Conservation (phyloP, 2,888 invertebrate genomes). For the Scotopteryx bipunctaria region DNA sequence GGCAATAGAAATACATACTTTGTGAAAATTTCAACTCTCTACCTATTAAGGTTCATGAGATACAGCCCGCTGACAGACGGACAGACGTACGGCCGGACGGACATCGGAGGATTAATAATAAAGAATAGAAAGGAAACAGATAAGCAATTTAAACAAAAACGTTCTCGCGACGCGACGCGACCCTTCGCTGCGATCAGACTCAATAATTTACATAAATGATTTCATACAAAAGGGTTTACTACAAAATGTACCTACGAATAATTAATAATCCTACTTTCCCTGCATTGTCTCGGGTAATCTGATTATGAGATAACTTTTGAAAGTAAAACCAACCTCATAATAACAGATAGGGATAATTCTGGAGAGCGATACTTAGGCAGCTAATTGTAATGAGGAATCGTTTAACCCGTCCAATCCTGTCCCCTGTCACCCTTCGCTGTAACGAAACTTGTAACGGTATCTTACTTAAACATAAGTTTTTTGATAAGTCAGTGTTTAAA, state of each 20-base stretch:
- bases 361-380: background rate
- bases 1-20: too few species aligned
- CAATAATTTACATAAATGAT: constrained; percentile 41
- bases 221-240: constrained; percentile 35
- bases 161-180: constrained; percentile 20
- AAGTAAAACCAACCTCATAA: constrained; percentile 18
- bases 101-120: too few species aligned
- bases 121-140: too few species aligned
- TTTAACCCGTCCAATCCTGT: constrained; percentile 37
- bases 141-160: constrained; percentile 39
- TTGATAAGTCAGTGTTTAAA: constrained; percentile 82
- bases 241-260: constrained; percentile 41
- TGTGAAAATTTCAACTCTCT: too few species aligned
- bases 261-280: constrained; percentile 44
- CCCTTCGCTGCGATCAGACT: constrained; percentile 23
- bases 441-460: constrained; percentile 70
- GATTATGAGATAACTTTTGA: constrained; percentile 47
- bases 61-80: too few species aligned
- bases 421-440: constrained; percentile 47
- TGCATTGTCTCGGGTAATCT: constrained; percentile 47
- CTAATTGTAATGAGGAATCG: constrained; percentile 41
- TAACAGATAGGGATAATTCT: constrained; percentile 13
- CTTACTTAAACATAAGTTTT: constrained; percentile 81
- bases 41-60: too few species aligned
- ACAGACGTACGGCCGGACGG: too few species aligned